Evolutionary conservation across 2,113 vertebrate genomes (phyloP).

Genomic region (Gymnarchus niloticus): DNA sequence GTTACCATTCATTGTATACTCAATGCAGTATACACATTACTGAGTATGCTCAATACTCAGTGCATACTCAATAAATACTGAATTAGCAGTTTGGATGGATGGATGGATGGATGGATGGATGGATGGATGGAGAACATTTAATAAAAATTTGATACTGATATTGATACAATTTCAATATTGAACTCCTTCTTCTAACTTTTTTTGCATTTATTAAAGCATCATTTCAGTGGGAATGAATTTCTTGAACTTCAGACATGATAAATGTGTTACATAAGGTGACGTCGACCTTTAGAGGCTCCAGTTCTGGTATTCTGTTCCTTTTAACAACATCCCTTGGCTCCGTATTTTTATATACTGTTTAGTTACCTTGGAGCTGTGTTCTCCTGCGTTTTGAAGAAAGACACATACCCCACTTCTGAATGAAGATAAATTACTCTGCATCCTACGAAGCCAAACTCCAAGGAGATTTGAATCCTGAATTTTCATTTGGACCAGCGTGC

Average conservation of each 20-base stretch:
- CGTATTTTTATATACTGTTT: slow-evolving; percentile 41
- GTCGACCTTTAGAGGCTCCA: slow-evolving; percentile 36
- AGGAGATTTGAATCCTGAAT: slow-evolving; percentile 45
- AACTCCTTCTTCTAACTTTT: background rate
- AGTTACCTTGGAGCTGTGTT: slow-evolving; percentile 40
- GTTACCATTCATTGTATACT: background rate
- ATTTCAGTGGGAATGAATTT: slow-evolving; percentile 41
- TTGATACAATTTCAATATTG: background rate
- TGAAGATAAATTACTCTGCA: slow-evolving; percentile 61
- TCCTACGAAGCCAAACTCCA: slow-evolving; percentile 35
- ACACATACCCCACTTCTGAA: slow-evolving; percentile 50
- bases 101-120: background rate
- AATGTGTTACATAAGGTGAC: slow-evolving; percentile 49
- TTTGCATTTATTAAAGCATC: slow-evolving; percentile 50
- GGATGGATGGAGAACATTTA: background rate
- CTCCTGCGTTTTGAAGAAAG: slow-evolving; percentile 42
- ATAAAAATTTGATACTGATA: background rate
- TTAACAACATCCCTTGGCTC: slow-evolving; percentile 42
- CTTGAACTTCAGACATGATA: slow-evolving; percentile 34
- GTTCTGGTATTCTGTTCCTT: slow-evolving; percentile 39
- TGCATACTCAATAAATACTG: background rate
- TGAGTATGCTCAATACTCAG: background rate
- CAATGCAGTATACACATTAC: no score
- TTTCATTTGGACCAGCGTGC: slow-evolving; percentile 23
- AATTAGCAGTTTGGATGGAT: background rate